phyloP scores from a whole-genome alignment of 2,888 invertebrate species.

The Elmis aenea region DNA sequence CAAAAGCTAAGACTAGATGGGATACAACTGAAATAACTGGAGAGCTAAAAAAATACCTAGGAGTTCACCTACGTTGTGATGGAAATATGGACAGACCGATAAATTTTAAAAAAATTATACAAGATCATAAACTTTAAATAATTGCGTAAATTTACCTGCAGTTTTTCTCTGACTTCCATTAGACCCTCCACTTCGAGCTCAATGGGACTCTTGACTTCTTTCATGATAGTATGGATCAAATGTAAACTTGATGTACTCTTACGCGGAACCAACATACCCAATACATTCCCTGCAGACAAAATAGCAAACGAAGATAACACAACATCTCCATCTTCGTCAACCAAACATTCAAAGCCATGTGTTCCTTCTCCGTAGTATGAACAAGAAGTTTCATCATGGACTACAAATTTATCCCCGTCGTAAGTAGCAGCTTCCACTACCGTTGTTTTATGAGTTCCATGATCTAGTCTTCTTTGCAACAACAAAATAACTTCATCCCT shows the following conservation, averaged over 20 bases:
- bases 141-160: slow-evolving; percentile 43
- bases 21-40: no score
- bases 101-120: no score
- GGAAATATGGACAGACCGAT: no score
- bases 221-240: slow-evolving; percentile 33
- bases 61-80: no score
- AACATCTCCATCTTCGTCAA: slow-evolving; percentile 27
- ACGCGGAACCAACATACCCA: slow-evolving; percentile 37
- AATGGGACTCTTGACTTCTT: slow-evolving; percentile 28
- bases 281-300: slow-evolving; percentile 31
- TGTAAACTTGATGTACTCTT: slow-evolving; percentile 30
- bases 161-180: slow-evolving; percentile 28
- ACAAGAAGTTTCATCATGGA: slow-evolving; percentile 42
- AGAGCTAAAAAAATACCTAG: no score
- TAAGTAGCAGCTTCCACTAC: slow-evolving; percentile 38
- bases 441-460: slow-evolving; percentile 32
- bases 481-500: slow-evolving; percentile 47
- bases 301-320: slow-evolving; percentile 35
- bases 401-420: slow-evolving; percentile 37
- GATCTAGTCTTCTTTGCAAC: slow-evolving; percentile 39
- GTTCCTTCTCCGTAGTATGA: slow-evolving; percentile 33
- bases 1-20: no score
- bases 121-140: no score
- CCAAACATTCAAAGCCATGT: slow-evolving; percentile 36
- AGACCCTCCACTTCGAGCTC: slow-evolving; percentile 34